A percentile compares a stretch with the other conserved stretches of the same genome.
phyloP scores from a whole-genome alignment of 2,888 invertebrate species.

The Charanyca ferruginea region DNA sequence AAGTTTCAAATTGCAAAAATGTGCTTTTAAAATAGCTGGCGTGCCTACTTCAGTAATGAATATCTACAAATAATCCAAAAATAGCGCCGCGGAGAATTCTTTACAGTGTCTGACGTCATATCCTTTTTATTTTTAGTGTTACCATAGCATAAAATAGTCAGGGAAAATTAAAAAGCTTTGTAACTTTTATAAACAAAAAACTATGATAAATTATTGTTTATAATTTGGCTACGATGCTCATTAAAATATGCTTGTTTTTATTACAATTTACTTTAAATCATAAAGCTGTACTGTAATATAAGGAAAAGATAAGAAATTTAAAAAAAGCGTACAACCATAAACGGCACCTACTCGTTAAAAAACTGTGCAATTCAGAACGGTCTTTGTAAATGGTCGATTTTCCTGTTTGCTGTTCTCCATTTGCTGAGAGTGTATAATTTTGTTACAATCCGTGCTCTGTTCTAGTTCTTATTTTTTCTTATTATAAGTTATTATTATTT shows the following conservation, averaged over 20 bases:
- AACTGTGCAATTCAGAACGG: slow-evolving; percentile 76
- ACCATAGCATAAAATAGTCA: slow-evolving; percentile 62
- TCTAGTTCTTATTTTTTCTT: slow-evolving; percentile 84
- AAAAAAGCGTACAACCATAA: slow-evolving; percentile 54
- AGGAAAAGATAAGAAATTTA: slow-evolving; percentile 38
- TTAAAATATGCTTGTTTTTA: slow-evolving; percentile 14
- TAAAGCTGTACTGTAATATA: slow-evolving; percentile 4
- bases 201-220: slow-evolving; percentile 15
- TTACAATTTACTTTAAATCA: neutral
- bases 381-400: slow-evolving; percentile 89
- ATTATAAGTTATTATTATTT: slow-evolving; percentile 89
- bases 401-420: slow-evolving; percentile 90
- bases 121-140: slow-evolving; percentile 77
- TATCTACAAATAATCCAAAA: slow-evolving; percentile 85
- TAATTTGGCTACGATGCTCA: slow-evolving; percentile 3
- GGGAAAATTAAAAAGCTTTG: slow-evolving; percentile 55
- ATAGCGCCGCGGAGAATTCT: slow-evolving; percentile 83
- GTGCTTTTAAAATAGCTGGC: slow-evolving; percentile 86
- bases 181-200: slow-evolving; percentile 38
- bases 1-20: slow-evolving; percentile 90
- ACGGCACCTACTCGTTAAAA: slow-evolving; percentile 53
- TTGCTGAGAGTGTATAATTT: slow-evolving; percentile 88
- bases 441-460: slow-evolving; percentile 82
- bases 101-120: slow-evolving; percentile 76
- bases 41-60: slow-evolving; percentile 80